A percentile compares a stretch with the other conserved stretches of the same genome.
Evolutionary conservation across 2,888 invertebrate species (phyloP).

Genomic region (Pomacea canaliculata): DNA sequence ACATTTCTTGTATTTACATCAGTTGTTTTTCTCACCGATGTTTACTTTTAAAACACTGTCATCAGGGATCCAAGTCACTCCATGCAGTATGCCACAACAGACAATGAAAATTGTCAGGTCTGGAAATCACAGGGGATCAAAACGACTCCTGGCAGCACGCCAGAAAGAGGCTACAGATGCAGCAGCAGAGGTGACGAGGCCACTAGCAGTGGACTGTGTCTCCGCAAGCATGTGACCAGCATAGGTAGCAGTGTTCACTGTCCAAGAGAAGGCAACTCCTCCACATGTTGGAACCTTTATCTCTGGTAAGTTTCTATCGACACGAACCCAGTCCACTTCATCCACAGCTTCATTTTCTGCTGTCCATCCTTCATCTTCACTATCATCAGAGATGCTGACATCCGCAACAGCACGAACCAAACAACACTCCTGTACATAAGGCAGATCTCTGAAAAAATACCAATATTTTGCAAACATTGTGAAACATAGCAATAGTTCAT

Average conservation of each 20-base stretch:
- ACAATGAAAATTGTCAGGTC: too few relatives aligned
- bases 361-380: conserved; percentile 75
- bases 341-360: conserved; percentile 67
- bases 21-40: too few relatives aligned
- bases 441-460: conserved; percentile 35
- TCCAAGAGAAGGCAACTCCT: conserved; percentile 27
- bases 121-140: not conserved
- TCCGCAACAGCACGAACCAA: conserved; percentile 77
- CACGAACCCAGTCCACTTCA: conserved; percentile 84
- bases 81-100: too few relatives aligned
- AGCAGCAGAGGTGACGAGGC: conserved; percentile 85
- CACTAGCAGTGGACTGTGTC: conserved; percentile 76
- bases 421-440: conserved; percentile 73
- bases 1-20: too few relatives aligned
- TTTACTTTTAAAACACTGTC: too few relatives aligned
- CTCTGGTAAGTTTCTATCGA: conserved; percentile 66
- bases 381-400: conserved; percentile 71
- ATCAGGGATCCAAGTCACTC: too few relatives aligned
- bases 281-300: conserved; percentile 28
- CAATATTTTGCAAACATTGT: too few relatives aligned
- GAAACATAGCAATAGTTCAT: too few relatives aligned
- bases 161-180: conserved; percentile 86
- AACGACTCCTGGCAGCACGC: conserved; percentile 63
- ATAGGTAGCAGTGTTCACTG: conserved; percentile 33
- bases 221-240: conserved; percentile 24